These are phyloP conservation scores for Elachura formosa DNA, from an alignment of 2,113 vertebrate genomes.

Conservation along the genomic window DNA sequence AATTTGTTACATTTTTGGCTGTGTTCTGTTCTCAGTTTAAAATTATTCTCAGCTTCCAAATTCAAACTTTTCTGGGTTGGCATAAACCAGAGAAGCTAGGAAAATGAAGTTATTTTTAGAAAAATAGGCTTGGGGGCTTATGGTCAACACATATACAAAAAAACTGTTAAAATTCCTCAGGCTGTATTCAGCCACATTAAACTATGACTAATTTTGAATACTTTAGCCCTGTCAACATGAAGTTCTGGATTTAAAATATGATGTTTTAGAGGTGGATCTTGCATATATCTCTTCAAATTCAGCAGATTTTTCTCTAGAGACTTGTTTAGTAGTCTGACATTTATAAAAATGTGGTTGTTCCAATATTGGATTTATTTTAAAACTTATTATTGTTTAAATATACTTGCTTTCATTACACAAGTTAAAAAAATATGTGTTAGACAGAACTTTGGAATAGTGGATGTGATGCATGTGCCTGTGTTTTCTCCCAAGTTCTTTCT, in stretches of 20 bases:
- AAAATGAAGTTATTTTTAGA: not conserved
- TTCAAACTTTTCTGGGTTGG: not conserved
- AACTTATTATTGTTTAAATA: not conserved
- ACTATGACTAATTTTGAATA: not conserved
- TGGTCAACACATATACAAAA: not conserved
- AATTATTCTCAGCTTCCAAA: not conserved
- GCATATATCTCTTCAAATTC: not conserved
- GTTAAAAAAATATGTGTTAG: not conserved
- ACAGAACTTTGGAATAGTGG: not conserved
- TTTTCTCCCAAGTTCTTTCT: not conserved
- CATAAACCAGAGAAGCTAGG: not conserved
- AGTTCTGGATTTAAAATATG: not conserved
- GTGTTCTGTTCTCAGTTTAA: conserved; percentile 2
- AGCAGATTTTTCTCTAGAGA: not conserved
- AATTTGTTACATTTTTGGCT: not conserved
- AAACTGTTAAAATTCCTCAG: not conserved
- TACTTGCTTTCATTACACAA: not conserved
- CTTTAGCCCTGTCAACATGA: not conserved
- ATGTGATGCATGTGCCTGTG: not conserved
- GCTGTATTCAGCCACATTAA: not conserved
- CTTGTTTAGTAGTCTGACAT: not conserved
- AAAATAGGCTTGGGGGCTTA: not conserved
- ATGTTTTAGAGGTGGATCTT: not conserved
- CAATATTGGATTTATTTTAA: not conserved
- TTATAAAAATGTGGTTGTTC: not conserved